phyloP scores from a whole-genome alignment of 2,888 invertebrate genomes.

The Pollenia amentaria region DNA sequence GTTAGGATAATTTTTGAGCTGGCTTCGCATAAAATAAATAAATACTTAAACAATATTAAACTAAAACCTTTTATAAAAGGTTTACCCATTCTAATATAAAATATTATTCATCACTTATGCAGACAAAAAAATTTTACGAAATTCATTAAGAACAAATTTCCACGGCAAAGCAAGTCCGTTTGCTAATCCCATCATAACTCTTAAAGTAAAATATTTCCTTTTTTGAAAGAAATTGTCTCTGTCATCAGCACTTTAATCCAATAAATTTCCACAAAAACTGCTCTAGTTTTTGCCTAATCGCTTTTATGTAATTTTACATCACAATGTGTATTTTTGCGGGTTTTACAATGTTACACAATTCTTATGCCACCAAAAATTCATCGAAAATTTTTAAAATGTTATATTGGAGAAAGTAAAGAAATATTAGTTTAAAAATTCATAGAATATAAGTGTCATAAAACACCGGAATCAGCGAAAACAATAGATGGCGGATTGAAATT shows the following conservation, averaged over 20 bases:
- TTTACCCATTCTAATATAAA: too few species aligned
- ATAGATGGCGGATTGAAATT: slow-evolving; percentile 54
- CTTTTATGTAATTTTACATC: slow-evolving; percentile 63
- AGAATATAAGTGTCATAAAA: slow-evolving; percentile 42
- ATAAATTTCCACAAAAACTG: slow-evolving; percentile 77
- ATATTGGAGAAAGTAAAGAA: slow-evolving; percentile 7
- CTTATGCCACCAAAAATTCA: slow-evolving; percentile 45
- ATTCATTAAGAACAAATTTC: not conserved
- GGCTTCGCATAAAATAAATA: too few species aligned
- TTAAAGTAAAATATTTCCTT: slow-evolving; percentile 11
- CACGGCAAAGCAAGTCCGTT: not conserved
- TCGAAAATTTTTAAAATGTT: not conserved
- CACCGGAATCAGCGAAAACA: slow-evolving; percentile 30
- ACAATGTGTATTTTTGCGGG: slow-evolving; percentile 12
- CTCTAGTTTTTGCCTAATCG: slow-evolving; percentile 77
- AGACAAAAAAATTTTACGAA: too few species aligned
- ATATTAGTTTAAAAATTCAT: slow-evolving; percentile 30
- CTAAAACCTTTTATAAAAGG: too few species aligned
- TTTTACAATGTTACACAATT: slow-evolving; percentile 50
- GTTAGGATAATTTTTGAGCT: too few species aligned
- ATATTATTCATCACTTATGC: too few species aligned
- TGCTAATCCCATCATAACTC: not conserved
- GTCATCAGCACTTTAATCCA: slow-evolving; percentile 14
- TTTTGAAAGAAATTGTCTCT: not conserved
- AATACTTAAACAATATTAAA: too few species aligned